A percentile compares a stretch with the other conserved stretches of the same genome.
Evolutionary conservation across 2,888 invertebrate species (phyloP).

Genomic region (Callinectes sapidus): DNA sequence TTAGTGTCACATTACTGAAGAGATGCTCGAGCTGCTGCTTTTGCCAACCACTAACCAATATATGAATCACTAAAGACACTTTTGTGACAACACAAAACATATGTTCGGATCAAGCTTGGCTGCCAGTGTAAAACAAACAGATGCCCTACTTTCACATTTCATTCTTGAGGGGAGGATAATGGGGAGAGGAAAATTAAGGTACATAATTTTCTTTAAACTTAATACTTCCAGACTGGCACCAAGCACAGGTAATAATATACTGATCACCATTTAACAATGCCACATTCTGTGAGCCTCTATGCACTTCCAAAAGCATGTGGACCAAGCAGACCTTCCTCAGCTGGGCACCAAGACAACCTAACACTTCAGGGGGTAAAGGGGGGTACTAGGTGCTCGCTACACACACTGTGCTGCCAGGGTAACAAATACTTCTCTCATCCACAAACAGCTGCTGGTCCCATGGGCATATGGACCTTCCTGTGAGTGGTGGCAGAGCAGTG

Average conservation of each 20-base stretch:
- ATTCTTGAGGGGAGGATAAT: not conserved
- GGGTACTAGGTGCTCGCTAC: constrained; percentile 30
- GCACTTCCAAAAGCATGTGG: constrained; percentile 18
- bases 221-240: constrained; percentile 33
- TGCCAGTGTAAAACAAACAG: constrained; percentile 26
- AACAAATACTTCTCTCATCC: constrained; percentile 36
- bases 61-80: constrained; percentile 35
- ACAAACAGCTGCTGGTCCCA: constrained; percentile 28
- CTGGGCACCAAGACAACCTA: constrained; percentile 34
- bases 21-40: constrained; percentile 51
- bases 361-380: constrained; percentile 34
- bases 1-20: constrained; percentile 44
- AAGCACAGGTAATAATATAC: constrained; percentile 26
- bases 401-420: constrained; percentile 32
- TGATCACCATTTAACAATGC: constrained; percentile 26
- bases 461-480: constrained; percentile 12
- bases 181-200: constrained; percentile 1
- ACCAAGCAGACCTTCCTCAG: constrained; percentile 24
- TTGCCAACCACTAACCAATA: constrained; percentile 47
- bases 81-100: constrained; percentile 34
- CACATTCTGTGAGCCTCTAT: constrained; percentile 27
- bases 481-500: constrained; percentile 38
- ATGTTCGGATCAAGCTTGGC: constrained; percentile 10
- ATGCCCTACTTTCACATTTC: not conserved
- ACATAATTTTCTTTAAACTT: constrained; percentile 15